Evolutionary conservation across 2,797 vertebrate genomes (phyloP).

Genomic region (Cottoperca gobio): DNA sequence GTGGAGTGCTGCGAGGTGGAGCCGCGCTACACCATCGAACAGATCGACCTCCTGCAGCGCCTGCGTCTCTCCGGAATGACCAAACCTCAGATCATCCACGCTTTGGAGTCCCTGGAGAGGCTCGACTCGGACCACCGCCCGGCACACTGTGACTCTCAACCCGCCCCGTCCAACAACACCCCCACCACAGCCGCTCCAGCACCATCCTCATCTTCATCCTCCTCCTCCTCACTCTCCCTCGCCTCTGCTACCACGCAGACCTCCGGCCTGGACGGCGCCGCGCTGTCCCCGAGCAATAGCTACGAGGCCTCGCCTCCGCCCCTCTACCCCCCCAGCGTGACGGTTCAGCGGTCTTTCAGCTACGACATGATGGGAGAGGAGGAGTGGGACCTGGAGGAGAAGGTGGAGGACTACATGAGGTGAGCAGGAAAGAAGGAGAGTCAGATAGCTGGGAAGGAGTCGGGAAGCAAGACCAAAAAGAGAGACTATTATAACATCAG

Average conservation of each 20-base stretch:
- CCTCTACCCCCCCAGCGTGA: slow-evolving; percentile 82
- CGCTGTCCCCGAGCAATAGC: slow-evolving; percentile 88
- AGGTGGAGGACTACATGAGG: slow-evolving; percentile 91
- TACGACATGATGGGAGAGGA: slow-evolving; percentile 88
- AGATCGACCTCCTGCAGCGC: slow-evolving; percentile 89
- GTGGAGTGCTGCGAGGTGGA: slow-evolving; percentile 87
- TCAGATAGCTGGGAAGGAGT: slow-evolving; percentile 22
- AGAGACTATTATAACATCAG: slow-evolving; percentile 78
- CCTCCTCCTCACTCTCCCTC: slow-evolving; percentile 85
- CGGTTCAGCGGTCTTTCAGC: slow-evolving; percentile 85
- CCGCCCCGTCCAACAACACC: slow-evolving; percentile 65
- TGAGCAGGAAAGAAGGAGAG: slow-evolving; percentile 52
- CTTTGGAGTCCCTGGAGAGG: slow-evolving; percentile 88
- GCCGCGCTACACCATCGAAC: slow-evolving; percentile 89
- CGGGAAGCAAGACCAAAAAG: slow-evolving; percentile 24
- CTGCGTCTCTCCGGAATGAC: slow-evolving; percentile 88
- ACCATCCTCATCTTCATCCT: slow-evolving; percentile 83
- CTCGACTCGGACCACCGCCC: slow-evolving; percentile 85
- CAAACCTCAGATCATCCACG: slow-evolving; percentile 89
- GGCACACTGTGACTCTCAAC: slow-evolving; percentile 80
- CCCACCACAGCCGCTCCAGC: slow-evolving; percentile 63
- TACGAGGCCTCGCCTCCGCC: slow-evolving; percentile 88
- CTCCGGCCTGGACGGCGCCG: slow-evolving; percentile 83
- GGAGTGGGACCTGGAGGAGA: slow-evolving; percentile 90
- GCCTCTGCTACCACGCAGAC: slow-evolving; percentile 89